These are phyloP conservation scores for Pogonomyrmex barbatus DNA, from an alignment of 1,140 invertebrate genomes.

Conservation along the genomic window DNA sequence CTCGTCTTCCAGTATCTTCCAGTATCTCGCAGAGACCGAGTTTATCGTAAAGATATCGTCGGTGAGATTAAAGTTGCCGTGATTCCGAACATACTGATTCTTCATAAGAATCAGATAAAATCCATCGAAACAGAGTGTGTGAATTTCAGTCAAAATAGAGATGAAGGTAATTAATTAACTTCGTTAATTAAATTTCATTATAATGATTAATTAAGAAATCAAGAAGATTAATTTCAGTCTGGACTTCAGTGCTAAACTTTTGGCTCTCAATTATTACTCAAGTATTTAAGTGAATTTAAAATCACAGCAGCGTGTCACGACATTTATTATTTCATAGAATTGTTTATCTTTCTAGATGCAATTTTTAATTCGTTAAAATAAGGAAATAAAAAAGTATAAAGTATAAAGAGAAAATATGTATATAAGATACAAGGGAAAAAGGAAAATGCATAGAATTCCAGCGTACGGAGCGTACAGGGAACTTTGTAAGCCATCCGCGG, in stretches of 20 bases:
- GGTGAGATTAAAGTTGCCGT: conserved; percentile 35
- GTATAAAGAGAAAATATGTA: background rate
- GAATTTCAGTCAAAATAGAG: background rate
- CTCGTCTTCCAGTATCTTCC: conserved; percentile 61
- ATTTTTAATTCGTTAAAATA: too few species aligned
- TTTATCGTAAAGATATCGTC: conserved; percentile 35
- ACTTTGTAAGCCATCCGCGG: conserved; percentile 26
- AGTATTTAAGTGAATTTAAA: background rate
- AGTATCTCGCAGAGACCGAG: conserved; percentile 31
- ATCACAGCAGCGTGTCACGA: background rate
- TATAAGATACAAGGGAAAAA: background rate
- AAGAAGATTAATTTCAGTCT: background rate
- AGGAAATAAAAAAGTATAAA: background rate
- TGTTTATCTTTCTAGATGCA: background rate
- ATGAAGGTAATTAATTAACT: background rate
- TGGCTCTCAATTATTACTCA: background rate
- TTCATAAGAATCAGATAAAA: background rate
- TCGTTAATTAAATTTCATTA: background rate
- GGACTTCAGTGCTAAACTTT: background rate
- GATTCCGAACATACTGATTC: conserved; percentile 32
- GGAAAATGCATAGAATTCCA: background rate
- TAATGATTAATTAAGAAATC: background rate
- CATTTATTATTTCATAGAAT: background rate
- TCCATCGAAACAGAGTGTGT: background rate
- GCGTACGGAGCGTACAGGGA: background rate